Base-by-base conservation (phyloP, 2,113 vertebrate species). In the Murina feae region DNA sequence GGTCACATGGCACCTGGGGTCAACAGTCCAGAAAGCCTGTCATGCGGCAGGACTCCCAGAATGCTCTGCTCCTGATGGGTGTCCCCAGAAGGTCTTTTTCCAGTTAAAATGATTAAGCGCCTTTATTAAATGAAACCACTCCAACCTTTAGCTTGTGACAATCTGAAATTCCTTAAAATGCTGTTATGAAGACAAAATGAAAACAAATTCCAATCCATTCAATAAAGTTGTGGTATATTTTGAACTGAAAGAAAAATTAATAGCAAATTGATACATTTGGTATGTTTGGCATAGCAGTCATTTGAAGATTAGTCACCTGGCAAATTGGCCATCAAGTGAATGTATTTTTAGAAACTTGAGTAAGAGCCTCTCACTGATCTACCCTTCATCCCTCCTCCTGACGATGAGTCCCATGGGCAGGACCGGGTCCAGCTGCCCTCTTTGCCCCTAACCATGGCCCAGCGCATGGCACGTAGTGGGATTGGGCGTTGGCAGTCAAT, bases 131-230 rank as follows among this genome's bases (percentile, higher is more conserved):
- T 25, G 4, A 69, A 68, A 68, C 20, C 44, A 66, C 28, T 63
- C 23, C 18, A 25, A 9, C 9, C 20, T 58, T 86, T 69, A 65
- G 65, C 83, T 96, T 95, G 58, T 44, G 74, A 23, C 55, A n/a
- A 66, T 75, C 47, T 49, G 21, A 80, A 51, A 80, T 69, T 92
- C 9, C 71, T 94, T 94, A 80, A 91, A 71, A 76, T 28, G 32
- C 25, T 87, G 7, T 66, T 68, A 63, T 37, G 10, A 65, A 84
- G 53, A 83, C 8, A 49, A 93, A 92, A 89, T 60, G 51, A 81
- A 85, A 95, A 58, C 14, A n/a, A 87, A 71, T 55, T 72, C 17
- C 20, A 72, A 16, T 37, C 37, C 76, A n/a, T 39, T 17, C 37
- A 55, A 76, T 53, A 30, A 66, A 93, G 51, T 18, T 53, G 35